phyloP scores from a whole-genome alignment of 2,113 vertebrate species.

The Myocastor coypus region DNA sequence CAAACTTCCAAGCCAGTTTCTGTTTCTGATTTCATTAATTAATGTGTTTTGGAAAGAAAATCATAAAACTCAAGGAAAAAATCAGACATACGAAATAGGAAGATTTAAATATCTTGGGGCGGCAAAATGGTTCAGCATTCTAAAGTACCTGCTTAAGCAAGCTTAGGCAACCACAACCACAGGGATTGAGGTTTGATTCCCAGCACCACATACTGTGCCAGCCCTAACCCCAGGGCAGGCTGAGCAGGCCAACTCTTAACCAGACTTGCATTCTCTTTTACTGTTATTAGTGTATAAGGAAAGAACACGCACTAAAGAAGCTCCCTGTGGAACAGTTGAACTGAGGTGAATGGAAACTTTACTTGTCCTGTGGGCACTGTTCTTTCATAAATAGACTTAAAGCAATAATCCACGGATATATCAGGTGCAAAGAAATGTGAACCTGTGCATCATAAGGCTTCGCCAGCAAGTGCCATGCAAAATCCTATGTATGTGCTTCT shows the following conservation, averaged over 20 bases:
- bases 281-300: background rate
- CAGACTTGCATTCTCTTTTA: background rate
- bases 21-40: background rate
- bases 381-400: background rate
- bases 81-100: background rate
- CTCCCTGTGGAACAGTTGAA: background rate
- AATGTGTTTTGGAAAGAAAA: background rate
- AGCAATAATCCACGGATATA: background rate
- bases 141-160: no score
- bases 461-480: conserved; percentile 78
- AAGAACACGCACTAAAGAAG: background rate
- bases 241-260: background rate
- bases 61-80: background rate
- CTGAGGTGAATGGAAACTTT: background rate
- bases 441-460: background rate
- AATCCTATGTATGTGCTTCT: background rate
- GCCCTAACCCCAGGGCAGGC: no score
- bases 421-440: background rate
- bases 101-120: background rate
- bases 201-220: no score
- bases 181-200: no score
- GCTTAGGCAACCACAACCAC: no score
- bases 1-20: background rate
- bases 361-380: background rate
- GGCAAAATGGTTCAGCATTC: no score